These are phyloP conservation scores for Sebastes cheni DNA, from an alignment of 2,797 vertebrate genomes.

Conservation along the genomic window DNA sequence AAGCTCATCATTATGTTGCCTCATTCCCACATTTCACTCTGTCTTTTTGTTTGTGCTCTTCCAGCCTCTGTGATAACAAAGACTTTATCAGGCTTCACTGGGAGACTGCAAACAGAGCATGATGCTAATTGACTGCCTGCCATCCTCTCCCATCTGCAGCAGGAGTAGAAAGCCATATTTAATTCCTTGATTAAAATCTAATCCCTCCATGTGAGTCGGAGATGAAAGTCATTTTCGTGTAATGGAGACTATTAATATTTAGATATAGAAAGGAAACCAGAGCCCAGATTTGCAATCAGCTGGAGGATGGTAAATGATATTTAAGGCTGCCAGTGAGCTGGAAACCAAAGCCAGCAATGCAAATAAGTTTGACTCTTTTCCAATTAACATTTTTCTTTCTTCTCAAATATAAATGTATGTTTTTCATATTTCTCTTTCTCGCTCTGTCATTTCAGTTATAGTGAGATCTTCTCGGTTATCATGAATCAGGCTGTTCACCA, in stretches of 20 bases:
- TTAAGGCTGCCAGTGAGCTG: slow-evolving; percentile 56
- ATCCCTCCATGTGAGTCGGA: slow-evolving; percentile 75
- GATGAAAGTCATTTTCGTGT: slow-evolving; percentile 81
- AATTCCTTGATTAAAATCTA: slow-evolving; percentile 82
- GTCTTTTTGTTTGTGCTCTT: slow-evolving; percentile 49
- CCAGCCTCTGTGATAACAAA: slow-evolving; percentile 53
- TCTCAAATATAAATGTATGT: slow-evolving; percentile 10
- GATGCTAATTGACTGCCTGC: slow-evolving; percentile 70
- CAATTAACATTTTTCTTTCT: slow-evolving; percentile 32
- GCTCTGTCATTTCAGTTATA: neutral
- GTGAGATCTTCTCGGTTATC: neutral
- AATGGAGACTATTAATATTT: slow-evolving; percentile 86
- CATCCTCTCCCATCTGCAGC: slow-evolving; percentile 62
- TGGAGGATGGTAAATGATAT: slow-evolving; percentile 70
- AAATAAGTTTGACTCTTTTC: slow-evolving; percentile 47
- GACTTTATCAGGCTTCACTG: slow-evolving; percentile 55
- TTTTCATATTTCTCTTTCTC: slow-evolving; percentile 3
- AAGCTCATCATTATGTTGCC: slow-evolving; percentile 32
- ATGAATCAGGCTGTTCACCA: neutral
- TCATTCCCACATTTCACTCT: slow-evolving; percentile 27
- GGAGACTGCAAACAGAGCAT: slow-evolving; percentile 58
- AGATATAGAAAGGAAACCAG: slow-evolving; percentile 72
- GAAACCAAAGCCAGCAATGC: slow-evolving; percentile 58
- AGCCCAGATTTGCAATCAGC: slow-evolving; percentile 72
- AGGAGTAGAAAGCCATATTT: slow-evolving; percentile 76